These are phyloP conservation scores for Galeruca laticollis DNA, from an alignment of 2,888 invertebrate genomes.

Conservation along the genomic window DNA sequence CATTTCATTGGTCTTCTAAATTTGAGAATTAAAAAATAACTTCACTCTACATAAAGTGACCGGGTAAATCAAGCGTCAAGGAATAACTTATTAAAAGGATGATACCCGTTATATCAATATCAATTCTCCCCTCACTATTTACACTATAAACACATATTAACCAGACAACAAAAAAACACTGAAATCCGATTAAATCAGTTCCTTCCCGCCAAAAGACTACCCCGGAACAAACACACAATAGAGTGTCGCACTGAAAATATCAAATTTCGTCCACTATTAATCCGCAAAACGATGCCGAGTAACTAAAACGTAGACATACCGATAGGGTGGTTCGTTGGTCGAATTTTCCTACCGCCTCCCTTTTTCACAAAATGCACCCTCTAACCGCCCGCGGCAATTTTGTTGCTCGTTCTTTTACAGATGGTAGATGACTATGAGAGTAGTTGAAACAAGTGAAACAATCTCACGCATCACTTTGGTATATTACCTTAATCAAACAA, in stretches of 20 bases:
- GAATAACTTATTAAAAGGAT: slow-evolving; percentile 4
- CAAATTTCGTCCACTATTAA: slow-evolving; percentile 52
- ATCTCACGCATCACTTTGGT: slow-evolving; percentile 62
- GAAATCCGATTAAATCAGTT: slow-evolving; percentile 15
- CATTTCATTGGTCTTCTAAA: no score
- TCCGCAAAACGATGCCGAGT: slow-evolving; percentile 46
- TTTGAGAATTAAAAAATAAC: no score
- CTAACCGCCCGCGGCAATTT: slow-evolving; percentile 24
- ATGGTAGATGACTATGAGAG: slow-evolving; percentile 31
- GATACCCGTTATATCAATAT: neutral
- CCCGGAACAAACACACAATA: slow-evolving; percentile 33
- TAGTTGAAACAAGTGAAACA: slow-evolving; percentile 61
- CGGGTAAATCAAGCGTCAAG: neutral
- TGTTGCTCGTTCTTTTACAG: slow-evolving; percentile 41
- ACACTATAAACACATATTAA: slow-evolving; percentile 6
- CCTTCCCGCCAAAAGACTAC: slow-evolving; percentile 15
- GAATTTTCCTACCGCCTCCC: slow-evolving; percentile 35
- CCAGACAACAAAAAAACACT: neutral
- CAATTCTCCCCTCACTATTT: slow-evolving; percentile 9
- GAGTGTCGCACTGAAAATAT: slow-evolving; percentile 38
- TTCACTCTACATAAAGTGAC: no score
- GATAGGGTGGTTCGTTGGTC: slow-evolving; percentile 35
- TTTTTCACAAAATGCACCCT: slow-evolving; percentile 20
- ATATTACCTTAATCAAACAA: slow-evolving; percentile 66
- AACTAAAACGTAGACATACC: slow-evolving; percentile 43